phyloP scores from a whole-genome alignment of 2,888 invertebrate genomes.

The Amphimallon solstitiale region DNA sequence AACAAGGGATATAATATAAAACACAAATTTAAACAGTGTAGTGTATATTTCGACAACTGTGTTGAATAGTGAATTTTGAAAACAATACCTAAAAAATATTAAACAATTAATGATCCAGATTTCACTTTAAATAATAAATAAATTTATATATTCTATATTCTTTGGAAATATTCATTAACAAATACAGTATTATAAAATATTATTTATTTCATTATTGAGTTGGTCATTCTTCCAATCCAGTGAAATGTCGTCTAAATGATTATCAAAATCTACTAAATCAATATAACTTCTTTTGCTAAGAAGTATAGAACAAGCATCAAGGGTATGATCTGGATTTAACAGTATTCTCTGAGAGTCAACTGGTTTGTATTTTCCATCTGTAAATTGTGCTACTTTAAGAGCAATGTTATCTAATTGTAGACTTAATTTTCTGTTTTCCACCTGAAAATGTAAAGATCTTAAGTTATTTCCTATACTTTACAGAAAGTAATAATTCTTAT shows the following conservation, averaged over 20 bases:
- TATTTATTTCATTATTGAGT: constrained; percentile 70
- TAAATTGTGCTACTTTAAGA: constrained; percentile 76
- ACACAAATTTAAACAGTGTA: too few species aligned
- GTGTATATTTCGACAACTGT: too few species aligned
- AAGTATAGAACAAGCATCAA: constrained; percentile 76
- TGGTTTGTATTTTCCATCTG: constrained; percentile 81
- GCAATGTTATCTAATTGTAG: constrained; percentile 71
- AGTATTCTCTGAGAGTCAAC: constrained; percentile 63
- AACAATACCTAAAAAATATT: not conserved
- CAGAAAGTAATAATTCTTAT: too few species aligned
- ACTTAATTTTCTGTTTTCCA: constrained; percentile 82
- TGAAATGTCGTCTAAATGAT: constrained; percentile 91
- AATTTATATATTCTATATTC: not conserved
- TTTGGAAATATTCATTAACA: constrained; percentile 17
- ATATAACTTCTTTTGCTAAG: constrained; percentile 78
- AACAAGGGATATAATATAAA: too few species aligned
- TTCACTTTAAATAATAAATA: constrained; percentile 7
- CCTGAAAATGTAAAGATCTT: constrained; percentile 63
- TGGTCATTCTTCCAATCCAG: constrained; percentile 89
- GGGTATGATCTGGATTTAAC: constrained; percentile 64
- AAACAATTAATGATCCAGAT: not conserved
- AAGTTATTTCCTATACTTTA: too few species aligned
- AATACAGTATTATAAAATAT: constrained; percentile 28
- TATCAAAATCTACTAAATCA: constrained; percentile 94
- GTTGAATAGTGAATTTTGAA: not conserved